Evolutionary conservation across 2,113 vertebrate species (phyloP).

Genomic region (Dasyprocta punctata): DNA sequence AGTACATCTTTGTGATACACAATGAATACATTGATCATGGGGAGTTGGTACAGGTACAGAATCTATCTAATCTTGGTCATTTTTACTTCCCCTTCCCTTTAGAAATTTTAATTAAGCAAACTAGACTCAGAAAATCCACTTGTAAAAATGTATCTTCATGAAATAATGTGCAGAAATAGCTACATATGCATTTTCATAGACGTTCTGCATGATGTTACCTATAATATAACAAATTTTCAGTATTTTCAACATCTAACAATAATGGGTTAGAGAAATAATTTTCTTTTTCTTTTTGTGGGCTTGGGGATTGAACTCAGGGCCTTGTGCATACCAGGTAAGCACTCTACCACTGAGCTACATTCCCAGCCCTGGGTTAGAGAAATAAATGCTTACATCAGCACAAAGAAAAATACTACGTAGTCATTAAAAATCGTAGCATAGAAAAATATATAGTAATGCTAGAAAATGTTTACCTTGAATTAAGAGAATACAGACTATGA

Average conservation of each 20-base stretch:
- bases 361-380: background rate
- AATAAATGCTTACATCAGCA: background rate
- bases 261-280: background rate
- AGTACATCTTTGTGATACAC: background rate
- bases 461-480: background rate
- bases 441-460: background rate
- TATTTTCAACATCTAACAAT: background rate
- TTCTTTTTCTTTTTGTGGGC: background rate
- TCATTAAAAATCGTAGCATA: background rate
- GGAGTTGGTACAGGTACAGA: background rate
- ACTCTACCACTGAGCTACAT: background rate
- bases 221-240: background rate
- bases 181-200: background rate
- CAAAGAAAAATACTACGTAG: background rate
- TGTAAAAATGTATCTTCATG: conserved; percentile 23
- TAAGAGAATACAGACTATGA: background rate
- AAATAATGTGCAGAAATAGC: background rate
- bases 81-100: background rate
- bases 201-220: background rate
- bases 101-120: background rate
- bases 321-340: background rate
- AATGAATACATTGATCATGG: background rate
- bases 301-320: background rate
- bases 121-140: background rate
- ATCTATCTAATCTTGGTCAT: background rate